A percentile compares a stretch with the other conserved stretches of the same genome.
Evolutionary conservation across 2,113 vertebrate genomes (phyloP).

Genomic region (Jaculus jaculus): DNA sequence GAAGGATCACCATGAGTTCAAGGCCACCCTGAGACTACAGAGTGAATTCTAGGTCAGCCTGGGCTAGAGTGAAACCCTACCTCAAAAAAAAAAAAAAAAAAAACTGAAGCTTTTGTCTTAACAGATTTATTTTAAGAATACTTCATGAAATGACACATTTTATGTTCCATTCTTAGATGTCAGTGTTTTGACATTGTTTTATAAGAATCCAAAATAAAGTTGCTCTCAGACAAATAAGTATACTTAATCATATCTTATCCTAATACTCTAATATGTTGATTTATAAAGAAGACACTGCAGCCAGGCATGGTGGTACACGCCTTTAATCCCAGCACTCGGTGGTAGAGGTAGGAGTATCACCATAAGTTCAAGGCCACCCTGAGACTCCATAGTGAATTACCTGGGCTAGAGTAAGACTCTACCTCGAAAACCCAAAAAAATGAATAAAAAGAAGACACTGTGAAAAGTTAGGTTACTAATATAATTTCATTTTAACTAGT

Average conservation of each 20-base stretch:
- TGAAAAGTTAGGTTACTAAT: constrained; percentile 15
- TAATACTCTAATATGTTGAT: background rate
- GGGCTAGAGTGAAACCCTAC: too few species aligned
- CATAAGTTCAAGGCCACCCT: too few species aligned
- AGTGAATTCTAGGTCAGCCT: too few species aligned
- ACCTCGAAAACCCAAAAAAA: too few species aligned
- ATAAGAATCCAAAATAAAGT: constrained; percentile 11
- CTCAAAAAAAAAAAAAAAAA: too few species aligned
- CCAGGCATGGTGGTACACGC: too few species aligned
- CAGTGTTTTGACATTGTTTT: background rate
- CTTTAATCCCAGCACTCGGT: too few species aligned
- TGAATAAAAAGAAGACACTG: background rate
- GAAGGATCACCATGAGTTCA: too few species aligned
- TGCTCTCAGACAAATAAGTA: constrained; percentile 46
- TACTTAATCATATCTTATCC: background rate
- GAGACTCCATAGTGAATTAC: too few species aligned
- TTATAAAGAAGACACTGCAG: background rate
- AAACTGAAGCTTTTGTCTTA: constrained; percentile 6
- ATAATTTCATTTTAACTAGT: constrained; percentile 34
- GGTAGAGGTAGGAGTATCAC: too few species aligned
- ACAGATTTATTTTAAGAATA: background rate
- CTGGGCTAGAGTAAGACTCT: too few species aligned
- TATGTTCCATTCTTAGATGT: background rate
- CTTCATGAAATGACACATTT: background rate
- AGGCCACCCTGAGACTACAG: too few species aligned